A percentile compares a stretch with the other conserved stretches of the same genome.
phyloP scores from a whole-genome alignment of 2,888 invertebrate species.

The Hydraecia micacea region DNA sequence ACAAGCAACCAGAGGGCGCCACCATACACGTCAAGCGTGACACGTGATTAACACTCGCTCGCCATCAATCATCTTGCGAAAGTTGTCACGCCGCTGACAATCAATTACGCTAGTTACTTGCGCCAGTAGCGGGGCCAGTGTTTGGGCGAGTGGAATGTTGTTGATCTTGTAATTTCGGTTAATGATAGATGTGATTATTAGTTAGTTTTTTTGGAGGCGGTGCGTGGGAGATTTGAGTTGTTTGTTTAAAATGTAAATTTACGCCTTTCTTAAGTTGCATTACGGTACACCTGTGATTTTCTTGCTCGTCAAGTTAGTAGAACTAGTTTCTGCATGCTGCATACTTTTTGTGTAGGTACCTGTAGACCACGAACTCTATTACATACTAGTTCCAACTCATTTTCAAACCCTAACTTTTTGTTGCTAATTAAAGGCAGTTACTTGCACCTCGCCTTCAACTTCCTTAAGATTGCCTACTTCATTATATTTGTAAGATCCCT shows the following conservation, averaged over 20 bases:
- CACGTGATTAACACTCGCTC: slow-evolving; percentile 54
- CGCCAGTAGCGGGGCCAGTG: slow-evolving; percentile 49
- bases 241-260: slow-evolving; percentile 26
- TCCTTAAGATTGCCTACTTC: background rate
- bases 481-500: background rate
- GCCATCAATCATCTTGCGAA: slow-evolving; percentile 61
- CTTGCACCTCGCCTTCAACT: background rate
- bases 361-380: background rate
- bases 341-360: background rate
- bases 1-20: slow-evolving; percentile 45
- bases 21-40: slow-evolving; percentile 48
- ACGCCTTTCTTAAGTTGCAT: background rate
- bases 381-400: background rate
- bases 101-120: slow-evolving; percentile 56
- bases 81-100: slow-evolving; percentile 62
- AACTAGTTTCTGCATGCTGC: background rate
- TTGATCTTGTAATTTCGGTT: slow-evolving; percentile 36
- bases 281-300: background rate
- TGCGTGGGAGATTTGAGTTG: slow-evolving; percentile 41
- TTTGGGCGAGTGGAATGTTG: slow-evolving; percentile 45
- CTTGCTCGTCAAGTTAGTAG: background rate
- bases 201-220: slow-evolving; percentile 16
- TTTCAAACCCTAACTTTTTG: background rate
- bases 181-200: slow-evolving; percentile 47
- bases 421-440: background rate